Base-by-base conservation (phyloP, 2,888 invertebrate species). In the Folsomia candida region DNA sequence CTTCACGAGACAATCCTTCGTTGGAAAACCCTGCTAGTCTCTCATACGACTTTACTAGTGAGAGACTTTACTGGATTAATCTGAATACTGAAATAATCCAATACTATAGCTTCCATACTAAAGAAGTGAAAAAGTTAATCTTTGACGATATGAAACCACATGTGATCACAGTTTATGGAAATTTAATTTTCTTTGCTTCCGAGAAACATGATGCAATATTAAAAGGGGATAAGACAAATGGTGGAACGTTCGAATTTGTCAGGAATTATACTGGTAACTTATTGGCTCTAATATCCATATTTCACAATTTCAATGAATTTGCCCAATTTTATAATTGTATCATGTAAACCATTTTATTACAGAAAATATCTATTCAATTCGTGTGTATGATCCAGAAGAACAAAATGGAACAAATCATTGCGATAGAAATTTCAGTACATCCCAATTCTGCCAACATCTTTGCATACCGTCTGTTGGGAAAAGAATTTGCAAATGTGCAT, bases 401-500 rank as follows among this genome's bases (percentile, higher is more conserved):
- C 90, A 90, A 84, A 85, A 82, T 78, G 87, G 87, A 57, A 83
- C 82, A 0, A 89, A 89, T 81, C 84, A 86, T 0, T 87, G 89
- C 80, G 85, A 86, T 54, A 76, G 81, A 14, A 85, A 86, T 75
- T n/a, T n/a, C n/a, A 86, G 86, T 78, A 18, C 9, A 9, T 54
- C 54, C 54, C 82, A 82, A 25, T 85, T 87, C 37, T 92, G 92
- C 83, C 86, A 89, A 73, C 91, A 93, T 82, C 84, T 93, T 3
- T 93, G 93, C 82, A 83, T 93, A 78, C 89, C 91, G 2, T 86
- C 88, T 0, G 79, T 81, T 18, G 84, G 82, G 0, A 84, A 84
- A 66, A 86, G 87, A 80, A 86, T 85, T 22, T 94, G 94, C 82
- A 87, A 86, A 80, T 94, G 94, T 84, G 90, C 93, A 9, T 86